Percentiles rank a stretch among this genome's conserved stretches.
Conservation (phyloP, 2,113 vertebrate genomes). For the Mixornis gularis region DNA sequence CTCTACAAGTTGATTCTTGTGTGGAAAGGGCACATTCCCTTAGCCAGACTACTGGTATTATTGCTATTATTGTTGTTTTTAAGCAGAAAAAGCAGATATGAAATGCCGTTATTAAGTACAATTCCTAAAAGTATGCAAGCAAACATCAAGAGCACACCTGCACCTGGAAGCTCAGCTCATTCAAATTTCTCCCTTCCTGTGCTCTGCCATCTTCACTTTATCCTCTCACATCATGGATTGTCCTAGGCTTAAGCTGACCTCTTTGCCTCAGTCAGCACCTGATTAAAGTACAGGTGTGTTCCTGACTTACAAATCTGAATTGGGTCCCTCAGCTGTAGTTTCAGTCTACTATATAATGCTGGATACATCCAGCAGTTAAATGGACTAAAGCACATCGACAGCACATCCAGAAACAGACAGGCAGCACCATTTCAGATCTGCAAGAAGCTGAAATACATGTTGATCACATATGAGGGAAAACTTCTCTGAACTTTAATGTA, state of each 20-base stretch:
- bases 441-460: background rate
- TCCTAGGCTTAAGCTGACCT: background rate
- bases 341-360: fast-evolving
- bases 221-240: background rate
- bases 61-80: background rate
- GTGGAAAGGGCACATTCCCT: background rate
- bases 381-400: background rate
- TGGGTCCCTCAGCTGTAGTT: background rate
- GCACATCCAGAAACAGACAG: background rate
- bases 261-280: background rate
- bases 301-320: background rate
- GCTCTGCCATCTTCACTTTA: background rate
- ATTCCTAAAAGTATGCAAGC: background rate
- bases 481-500: slow-evolving; percentile 20
- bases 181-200: background rate
- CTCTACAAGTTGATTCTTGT: background rate
- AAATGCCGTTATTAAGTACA: slow-evolving; percentile 15
- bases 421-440: background rate
- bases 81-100: background rate
- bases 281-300: background rate
- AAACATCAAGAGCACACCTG: background rate
- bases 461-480: slow-evolving; percentile 7
- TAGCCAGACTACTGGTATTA: background rate
- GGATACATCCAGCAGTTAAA: background rate
- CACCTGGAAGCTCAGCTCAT: background rate